Evolutionary conservation across 2,888 invertebrate species (phyloP), one percentile per base, ranked within the genome.

Genomic region (Acleris literana): DNA sequence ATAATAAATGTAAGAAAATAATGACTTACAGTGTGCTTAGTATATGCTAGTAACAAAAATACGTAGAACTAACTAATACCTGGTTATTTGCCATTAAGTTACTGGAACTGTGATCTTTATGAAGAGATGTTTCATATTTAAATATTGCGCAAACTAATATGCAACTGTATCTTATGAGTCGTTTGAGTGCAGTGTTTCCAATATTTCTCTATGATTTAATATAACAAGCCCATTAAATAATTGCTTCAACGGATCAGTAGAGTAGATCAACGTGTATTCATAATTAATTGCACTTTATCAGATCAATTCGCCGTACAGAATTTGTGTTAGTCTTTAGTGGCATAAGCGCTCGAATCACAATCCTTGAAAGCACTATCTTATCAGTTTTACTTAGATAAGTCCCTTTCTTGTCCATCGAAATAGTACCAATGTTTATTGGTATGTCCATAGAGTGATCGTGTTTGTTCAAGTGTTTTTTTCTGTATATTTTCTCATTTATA

Each of bases 341-440:
- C 33, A 48, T 58, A 70, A 68, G 70, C 70, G 68, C 72, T 79
- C 79, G 84, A 81, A 39, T 82, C 80, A 67, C 75, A 78, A 86
- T 87, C 86, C 89, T 89, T 87, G 86, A 87, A 82, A 73, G 73
- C 80, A 76, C 82, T 91, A 91, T 92, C 92, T 92, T 86, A 92
- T 92, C 92, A 80, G 79, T 72, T 56, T 71, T 70, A 74, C 77
- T 74, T 75, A 86, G 89, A 91, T 90, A 90, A 87, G 80, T 65
- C 20, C 22, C 46, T 65, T 60, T 80, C 72, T 68, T 74, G 48
- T 63, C 83, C 88, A 88, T 87, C 88, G 76, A 84, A 80, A 85
- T 85, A 83, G 85, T 87, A 84, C 70, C 75, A 81, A 77, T 78
- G 71, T 78, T 75, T 79, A 76, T 80, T 84, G 18, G 44, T 43